These are phyloP conservation scores for Ctenosaura bakeri DNA, from an alignment of 2,797 vertebrate genomes.

Conservation along the genomic window DNA sequence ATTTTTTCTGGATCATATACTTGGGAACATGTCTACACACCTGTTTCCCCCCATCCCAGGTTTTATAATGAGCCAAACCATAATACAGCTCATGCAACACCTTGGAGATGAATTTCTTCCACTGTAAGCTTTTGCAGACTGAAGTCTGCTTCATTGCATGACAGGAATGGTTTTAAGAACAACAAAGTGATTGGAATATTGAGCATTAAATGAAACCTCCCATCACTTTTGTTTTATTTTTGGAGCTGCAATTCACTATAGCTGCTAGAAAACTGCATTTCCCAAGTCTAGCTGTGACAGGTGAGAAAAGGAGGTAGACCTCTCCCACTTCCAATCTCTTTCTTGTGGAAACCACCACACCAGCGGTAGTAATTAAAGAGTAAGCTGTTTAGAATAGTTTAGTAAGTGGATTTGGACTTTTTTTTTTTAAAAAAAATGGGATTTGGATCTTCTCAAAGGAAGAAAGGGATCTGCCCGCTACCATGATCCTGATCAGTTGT, in stretches of 20 bases:
- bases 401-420: neutral
- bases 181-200: neutral
- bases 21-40: neutral
- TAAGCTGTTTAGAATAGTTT: neutral
- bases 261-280: neutral
- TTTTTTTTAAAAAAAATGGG: neutral
- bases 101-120: neutral
- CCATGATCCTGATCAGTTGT: neutral
- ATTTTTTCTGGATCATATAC: neutral
- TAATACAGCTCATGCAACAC: neutral
- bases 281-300: neutral
- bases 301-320: neutral
- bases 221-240: neutral
- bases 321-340: neutral
- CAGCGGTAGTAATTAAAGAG: neutral
- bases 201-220: neutral
- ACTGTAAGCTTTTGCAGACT: neutral
- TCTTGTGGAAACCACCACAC: neutral
- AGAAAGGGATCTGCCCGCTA: neutral
- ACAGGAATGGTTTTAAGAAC: neutral
- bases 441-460: neutral
- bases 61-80: neutral
- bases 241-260: neutral
- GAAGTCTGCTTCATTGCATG: neutral
- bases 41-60: neutral